Conservation (phyloP, 2,888 invertebrate species). For the Leistus spinibarbis region DNA sequence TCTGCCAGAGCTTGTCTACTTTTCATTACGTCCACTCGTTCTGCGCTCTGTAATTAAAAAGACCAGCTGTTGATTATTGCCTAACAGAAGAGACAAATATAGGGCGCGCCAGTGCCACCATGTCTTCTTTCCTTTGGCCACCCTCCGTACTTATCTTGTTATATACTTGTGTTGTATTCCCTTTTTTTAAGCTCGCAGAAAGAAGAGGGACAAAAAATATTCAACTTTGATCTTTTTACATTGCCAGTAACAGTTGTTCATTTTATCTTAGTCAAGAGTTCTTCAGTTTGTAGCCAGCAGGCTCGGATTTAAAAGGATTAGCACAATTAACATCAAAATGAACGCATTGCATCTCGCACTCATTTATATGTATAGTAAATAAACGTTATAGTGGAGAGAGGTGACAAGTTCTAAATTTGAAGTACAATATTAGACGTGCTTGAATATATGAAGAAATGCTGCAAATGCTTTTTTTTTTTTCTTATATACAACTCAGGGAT, state of each 20-base stretch:
- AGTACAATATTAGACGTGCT: no score
- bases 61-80: constrained; percentile 51
- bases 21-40: constrained; percentile 51
- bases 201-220: neutral
- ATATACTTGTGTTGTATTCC: constrained; percentile 25
- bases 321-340: neutral
- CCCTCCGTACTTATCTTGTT: constrained; percentile 32
- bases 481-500: no score
- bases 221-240: constrained; percentile 14
- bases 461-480: no score
- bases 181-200: constrained; percentile 21
- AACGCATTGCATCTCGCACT: no score
- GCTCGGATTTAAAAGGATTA: no score
- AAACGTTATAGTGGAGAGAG: no score
- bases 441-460: no score
- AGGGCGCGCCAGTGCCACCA: constrained; percentile 16
- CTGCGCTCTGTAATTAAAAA: constrained; percentile 50
- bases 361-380: no score
- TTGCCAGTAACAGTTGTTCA: neutral
- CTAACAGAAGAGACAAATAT: constrained; percentile 42
- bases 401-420: no score
- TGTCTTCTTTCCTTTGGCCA: constrained; percentile 6
- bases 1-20: constrained; percentile 48
- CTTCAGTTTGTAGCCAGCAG: no score
- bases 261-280: neutral